These are phyloP conservation scores for Emys orbicularis DNA, from an alignment of 2,797 vertebrate species.

Conservation along the genomic window DNA sequence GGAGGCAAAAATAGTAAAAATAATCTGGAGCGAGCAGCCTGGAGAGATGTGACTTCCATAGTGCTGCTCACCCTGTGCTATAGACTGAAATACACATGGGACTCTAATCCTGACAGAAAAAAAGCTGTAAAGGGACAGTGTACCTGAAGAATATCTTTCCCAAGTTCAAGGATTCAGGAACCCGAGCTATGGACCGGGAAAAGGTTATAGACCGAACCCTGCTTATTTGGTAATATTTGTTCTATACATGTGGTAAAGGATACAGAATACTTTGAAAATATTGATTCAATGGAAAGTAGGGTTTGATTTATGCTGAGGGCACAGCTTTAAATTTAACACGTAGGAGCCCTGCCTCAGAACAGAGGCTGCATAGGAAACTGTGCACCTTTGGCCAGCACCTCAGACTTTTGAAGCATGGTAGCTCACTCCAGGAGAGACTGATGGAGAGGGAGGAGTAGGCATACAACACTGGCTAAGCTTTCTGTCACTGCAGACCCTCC, in stretches of 20 bases:
- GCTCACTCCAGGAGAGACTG: not conserved
- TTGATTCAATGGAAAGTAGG: not conserved
- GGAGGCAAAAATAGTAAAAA: not conserved
- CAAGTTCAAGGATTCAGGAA: not conserved
- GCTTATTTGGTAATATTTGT: constrained; percentile 5
- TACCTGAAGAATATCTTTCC: not conserved
- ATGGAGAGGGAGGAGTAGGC: not conserved
- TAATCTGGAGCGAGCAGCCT: not conserved
- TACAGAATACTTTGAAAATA: not conserved
- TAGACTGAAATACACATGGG: not conserved
- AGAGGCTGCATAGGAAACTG: not conserved
- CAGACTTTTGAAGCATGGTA: not conserved
- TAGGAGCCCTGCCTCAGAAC: not conserved
- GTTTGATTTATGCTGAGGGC: not conserved
- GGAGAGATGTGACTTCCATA: not conserved
- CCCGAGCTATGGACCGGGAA: not conserved
- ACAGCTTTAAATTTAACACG: not conserved
- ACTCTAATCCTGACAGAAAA: not conserved
- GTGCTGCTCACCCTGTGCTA: not conserved
- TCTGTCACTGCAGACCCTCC: constrained; percentile 47
- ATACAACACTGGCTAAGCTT: not conserved
- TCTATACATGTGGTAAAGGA: not conserved
- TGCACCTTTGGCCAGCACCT: not conserved
- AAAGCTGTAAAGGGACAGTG: not conserved
- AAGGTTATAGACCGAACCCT: not conserved